Evolutionary conservation across 2,113 vertebrate species (phyloP).

Genomic region (Genyomyrus donnyi): DNA sequence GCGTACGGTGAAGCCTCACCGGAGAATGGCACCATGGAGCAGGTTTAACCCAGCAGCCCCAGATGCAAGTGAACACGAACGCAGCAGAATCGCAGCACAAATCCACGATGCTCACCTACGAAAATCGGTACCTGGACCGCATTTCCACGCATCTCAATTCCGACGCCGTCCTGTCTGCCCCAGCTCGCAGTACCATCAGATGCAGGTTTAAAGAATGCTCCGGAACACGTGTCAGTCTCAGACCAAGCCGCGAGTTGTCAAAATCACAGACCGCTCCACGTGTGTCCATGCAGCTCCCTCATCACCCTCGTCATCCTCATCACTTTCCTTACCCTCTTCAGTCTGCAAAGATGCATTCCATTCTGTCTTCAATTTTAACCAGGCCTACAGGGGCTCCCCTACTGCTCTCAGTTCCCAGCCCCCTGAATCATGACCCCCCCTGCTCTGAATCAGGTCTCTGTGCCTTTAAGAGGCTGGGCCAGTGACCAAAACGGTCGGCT

Average conservation of each 20-base stretch:
- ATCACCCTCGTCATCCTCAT: background rate
- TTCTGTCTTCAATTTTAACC: background rate
- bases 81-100: background rate
- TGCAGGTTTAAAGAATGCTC: background rate
- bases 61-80: background rate
- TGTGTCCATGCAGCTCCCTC: background rate
- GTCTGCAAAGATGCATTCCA: background rate
- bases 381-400: background rate
- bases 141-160: background rate
- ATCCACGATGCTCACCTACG: background rate
- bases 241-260: background rate
- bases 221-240: background rate
- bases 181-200: background rate
- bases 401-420: background rate
- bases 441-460: conserved; percentile 33
- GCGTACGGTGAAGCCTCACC: background rate
- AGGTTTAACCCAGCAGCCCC: background rate
- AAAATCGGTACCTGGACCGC: background rate
- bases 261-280: background rate
- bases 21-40: background rate
- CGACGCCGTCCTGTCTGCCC: background rate
- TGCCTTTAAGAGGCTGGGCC: conserved; percentile 65
- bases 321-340: background rate
- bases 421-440: conserved; percentile 33
- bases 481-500: conserved; percentile 6